Evolutionary conservation across 2,113 vertebrate genomes (phyloP).

Genomic region (Chionodraco myersi): DNA sequence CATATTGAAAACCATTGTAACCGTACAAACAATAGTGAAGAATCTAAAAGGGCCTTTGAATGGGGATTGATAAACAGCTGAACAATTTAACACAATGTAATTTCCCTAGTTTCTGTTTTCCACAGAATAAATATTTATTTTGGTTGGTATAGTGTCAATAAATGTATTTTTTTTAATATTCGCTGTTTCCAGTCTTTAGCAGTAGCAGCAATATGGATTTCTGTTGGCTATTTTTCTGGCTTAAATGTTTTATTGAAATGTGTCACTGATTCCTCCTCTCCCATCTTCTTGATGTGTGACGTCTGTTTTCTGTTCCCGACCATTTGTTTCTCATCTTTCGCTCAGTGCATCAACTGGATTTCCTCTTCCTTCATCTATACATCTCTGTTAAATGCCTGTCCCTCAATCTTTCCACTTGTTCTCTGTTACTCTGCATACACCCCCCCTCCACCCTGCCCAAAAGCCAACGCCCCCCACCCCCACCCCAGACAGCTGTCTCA

Average conservation of each 20-base stretch:
- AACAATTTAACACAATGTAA: constrained; percentile 73
- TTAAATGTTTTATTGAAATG: constrained; percentile 9
- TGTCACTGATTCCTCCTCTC: constrained; percentile 27
- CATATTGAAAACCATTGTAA: constrained; percentile 68
- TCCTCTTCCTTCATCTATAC: constrained; percentile 35
- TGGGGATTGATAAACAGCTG: constrained; percentile 74
- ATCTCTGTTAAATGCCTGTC: constrained; percentile 50
- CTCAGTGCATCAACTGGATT: constrained; percentile 30
- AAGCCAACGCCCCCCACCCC: constrained; percentile 57
- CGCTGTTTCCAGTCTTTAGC: constrained; percentile 25
- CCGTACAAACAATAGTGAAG: constrained; percentile 65
- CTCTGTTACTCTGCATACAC: constrained; percentile 51
- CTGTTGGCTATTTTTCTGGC: constrained; percentile 3
- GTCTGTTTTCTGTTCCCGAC: neutral
- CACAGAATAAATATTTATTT: constrained; percentile 68
- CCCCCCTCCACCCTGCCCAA: constrained; percentile 34
- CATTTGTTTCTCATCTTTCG: constrained; percentile 31
- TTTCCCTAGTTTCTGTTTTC: constrained; percentile 68
- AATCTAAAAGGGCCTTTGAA: constrained; percentile 57
- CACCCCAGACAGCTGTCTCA: constrained; percentile 75
- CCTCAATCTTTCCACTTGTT: constrained; percentile 67
- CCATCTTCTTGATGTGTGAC: constrained; percentile 1
- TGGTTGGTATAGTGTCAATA: neutral
- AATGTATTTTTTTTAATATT: constrained; percentile 34
- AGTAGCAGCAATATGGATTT: constrained; percentile 13